Evolutionary conservation across 2,888 invertebrate genomes (phyloP).

Genomic region (Protophormia terraenovae): DNA sequence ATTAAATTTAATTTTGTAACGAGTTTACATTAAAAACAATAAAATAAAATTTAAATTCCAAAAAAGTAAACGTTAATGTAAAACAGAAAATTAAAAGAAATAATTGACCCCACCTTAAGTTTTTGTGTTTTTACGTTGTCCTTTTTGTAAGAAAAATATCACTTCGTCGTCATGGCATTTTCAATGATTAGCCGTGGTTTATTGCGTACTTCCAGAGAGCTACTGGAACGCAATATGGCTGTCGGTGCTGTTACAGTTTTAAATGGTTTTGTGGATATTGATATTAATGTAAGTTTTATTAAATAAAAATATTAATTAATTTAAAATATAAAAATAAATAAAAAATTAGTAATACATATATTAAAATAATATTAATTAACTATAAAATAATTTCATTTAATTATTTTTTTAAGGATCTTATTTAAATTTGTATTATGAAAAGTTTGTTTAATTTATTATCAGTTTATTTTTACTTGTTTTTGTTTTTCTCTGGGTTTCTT

Average conservation of each 20-base stretch:
- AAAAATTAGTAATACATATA: too few species aligned
- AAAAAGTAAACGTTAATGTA: too few species aligned
- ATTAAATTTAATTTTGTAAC: not conserved
- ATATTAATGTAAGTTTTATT: conserved; percentile 69
- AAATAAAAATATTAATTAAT: too few species aligned
- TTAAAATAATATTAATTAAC: too few species aligned
- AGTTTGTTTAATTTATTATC: not conserved
- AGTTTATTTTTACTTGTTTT: not conserved
- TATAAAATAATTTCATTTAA: too few species aligned
- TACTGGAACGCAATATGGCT: conserved; percentile 77
- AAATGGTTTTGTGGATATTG: conserved; percentile 67
- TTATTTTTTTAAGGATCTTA: too few species aligned
- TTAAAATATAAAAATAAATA: too few species aligned
- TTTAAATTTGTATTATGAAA: not conserved
- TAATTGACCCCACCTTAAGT: conserved; percentile 3
- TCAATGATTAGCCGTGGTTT: conserved; percentile 75
- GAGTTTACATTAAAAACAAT: not conserved
- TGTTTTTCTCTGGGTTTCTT: not conserved
- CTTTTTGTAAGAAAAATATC: not conserved
- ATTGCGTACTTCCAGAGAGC: conserved; percentile 77
- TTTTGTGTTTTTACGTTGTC: not conserved
- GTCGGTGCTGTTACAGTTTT: conserved; percentile 69
- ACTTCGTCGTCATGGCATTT: conserved; percentile 72
- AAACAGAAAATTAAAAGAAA: not conserved
- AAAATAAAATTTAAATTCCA: not conserved